A percentile compares a stretch with the other conserved stretches of the same genome.
These are phyloP conservation scores for Leptestheria dahalacensis DNA, from an alignment of 1,140 invertebrate species.

Conservation along the genomic window DNA sequence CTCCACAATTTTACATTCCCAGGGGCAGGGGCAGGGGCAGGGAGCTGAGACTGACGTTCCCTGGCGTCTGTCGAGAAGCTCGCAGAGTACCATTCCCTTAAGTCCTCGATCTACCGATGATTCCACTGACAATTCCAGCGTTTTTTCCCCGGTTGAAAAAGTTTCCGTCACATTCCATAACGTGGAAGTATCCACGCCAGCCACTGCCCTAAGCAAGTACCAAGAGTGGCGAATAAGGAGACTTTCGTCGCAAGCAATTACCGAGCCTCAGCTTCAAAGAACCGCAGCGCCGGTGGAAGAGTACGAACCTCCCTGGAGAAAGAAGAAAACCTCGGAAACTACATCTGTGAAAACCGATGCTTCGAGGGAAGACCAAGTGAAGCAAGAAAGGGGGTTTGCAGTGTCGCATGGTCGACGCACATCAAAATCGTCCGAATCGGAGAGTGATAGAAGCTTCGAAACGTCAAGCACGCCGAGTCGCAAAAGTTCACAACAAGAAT, in stretches of 20 bases:
- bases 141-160: background rate
- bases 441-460: background rate
- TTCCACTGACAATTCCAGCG: background rate
- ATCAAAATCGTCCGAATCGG: background rate
- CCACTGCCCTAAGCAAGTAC: slow-evolving; percentile 12
- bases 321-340: background rate
- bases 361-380: too few species aligned
- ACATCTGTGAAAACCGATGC: too few species aligned
- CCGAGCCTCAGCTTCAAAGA: background rate
- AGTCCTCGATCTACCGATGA: background rate
- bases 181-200: background rate
- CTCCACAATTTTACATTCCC: background rate
- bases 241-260: background rate
- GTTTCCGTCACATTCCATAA: background rate
- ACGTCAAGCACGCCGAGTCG: background rate
- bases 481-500: slow-evolving; percentile 26
- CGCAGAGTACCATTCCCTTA: background rate
- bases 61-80: background rate
- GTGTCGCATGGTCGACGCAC: background rate
- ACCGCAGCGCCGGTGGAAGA: background rate
- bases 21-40: background rate
- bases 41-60: background rate
- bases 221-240: slow-evolving; percentile 11
- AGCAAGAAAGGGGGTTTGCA: too few species aligned
- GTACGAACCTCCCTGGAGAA: background rate